These are phyloP conservation scores for Chloroceryle amazona DNA, from an alignment of 2,797 vertebrate species.

Conservation along the genomic window DNA sequence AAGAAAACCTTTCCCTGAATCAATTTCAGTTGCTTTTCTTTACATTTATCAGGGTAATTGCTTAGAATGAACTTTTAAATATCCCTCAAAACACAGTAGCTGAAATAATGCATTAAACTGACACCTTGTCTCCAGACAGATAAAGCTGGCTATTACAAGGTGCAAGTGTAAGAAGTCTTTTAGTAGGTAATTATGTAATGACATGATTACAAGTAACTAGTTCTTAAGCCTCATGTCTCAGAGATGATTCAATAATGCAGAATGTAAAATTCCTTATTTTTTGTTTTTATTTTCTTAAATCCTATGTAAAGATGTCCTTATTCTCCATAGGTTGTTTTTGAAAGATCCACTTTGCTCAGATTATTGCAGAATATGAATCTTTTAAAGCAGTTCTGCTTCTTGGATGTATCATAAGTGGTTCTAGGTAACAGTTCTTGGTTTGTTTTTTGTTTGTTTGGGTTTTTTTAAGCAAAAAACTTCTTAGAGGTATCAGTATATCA, in stretches of 20 bases:
- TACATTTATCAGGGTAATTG: not conserved
- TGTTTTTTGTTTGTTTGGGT: not conserved
- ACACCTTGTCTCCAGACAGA: not conserved
- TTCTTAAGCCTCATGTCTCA: not conserved
- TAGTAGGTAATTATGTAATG: not conserved
- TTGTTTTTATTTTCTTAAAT: not conserved
- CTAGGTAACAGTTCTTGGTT: not conserved
- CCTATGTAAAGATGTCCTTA: not conserved
- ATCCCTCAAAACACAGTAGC: not conserved
- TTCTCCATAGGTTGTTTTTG: not conserved
- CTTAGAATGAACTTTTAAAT: not conserved
- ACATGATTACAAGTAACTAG: not conserved
- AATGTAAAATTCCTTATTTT: not conserved
- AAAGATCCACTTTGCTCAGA: not conserved
- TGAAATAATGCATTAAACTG: not conserved
- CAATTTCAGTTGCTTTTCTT: not conserved
- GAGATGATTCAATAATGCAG: not conserved
- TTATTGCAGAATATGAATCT: not conserved
- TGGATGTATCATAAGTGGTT: accelerated
- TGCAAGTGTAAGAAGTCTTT: not conserved
- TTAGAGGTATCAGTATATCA: not conserved
- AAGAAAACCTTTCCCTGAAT: not conserved
- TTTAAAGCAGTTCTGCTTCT: not conserved
- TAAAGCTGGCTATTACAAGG: not conserved
- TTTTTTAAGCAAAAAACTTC: not conserved